These are phyloP conservation scores for Parambassis ranga DNA, from an alignment of 2,797 vertebrate species.

Conservation along the genomic window DNA sequence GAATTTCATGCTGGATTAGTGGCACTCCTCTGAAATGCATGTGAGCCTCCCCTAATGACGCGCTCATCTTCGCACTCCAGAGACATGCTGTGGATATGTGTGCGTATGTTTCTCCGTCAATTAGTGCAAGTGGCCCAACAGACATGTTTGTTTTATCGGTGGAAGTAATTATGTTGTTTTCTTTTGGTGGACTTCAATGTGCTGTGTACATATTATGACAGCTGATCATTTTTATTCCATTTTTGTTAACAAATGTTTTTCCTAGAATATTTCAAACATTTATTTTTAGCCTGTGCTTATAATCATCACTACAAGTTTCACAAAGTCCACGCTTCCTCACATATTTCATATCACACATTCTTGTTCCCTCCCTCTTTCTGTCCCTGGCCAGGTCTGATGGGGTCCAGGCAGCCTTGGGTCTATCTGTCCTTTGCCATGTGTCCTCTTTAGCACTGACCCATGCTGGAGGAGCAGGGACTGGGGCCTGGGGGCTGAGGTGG, in stretches of 20 bases:
- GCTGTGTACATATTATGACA: slow-evolving; percentile 17
- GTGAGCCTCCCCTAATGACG: slow-evolving; percentile 75
- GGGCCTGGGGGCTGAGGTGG: slow-evolving; percentile 53
- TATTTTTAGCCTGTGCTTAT: neutral
- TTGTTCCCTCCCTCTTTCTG: neutral
- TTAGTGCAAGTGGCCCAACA: slow-evolving; percentile 53
- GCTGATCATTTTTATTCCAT: neutral
- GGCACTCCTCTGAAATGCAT: slow-evolving; percentile 76
- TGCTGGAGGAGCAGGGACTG: slow-evolving; percentile 60
- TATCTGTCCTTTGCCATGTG: slow-evolving; percentile 74
- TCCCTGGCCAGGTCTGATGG: slow-evolving; percentile 43
- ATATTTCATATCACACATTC: neutral
- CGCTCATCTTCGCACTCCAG: slow-evolving; percentile 68
- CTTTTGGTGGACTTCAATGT: slow-evolving; percentile 25
- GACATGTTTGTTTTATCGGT: slow-evolving; percentile 49
- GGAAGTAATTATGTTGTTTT: slow-evolving; percentile 50
- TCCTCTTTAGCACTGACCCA: slow-evolving; percentile 76
- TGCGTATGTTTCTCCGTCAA: slow-evolving; percentile 47
- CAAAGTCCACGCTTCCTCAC: neutral
- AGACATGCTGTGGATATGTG: slow-evolving; percentile 43
- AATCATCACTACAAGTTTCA: neutral
- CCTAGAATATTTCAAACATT: neutral
- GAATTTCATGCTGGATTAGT: slow-evolving; percentile 81
- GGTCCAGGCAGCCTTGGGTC: slow-evolving; percentile 65
- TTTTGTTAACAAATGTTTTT: neutral